phyloP scores from a whole-genome alignment of 2,113 vertebrate genomes.

The Oncorhynchus masou region DNA sequence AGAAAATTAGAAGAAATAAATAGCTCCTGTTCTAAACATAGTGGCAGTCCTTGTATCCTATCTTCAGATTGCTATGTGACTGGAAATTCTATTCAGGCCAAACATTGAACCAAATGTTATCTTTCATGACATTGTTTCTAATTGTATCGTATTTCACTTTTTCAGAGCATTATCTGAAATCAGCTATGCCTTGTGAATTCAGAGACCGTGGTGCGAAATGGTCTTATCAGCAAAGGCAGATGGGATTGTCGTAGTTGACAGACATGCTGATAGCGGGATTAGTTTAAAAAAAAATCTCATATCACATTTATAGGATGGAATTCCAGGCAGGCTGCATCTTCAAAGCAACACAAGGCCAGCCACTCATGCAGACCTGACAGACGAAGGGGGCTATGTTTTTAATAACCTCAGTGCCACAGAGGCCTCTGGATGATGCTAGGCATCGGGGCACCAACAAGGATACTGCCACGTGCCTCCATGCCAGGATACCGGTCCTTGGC shows the following conservation, averaged over 20 bases:
- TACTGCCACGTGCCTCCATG: neutral
- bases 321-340: slow-evolving; percentile 68
- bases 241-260: slow-evolving; percentile 77
- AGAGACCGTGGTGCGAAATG: slow-evolving; percentile 43
- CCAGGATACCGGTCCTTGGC: slow-evolving; percentile 20
- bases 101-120: slow-evolving; percentile 62
- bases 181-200: slow-evolving; percentile 48
- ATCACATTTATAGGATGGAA: slow-evolving; percentile 64
- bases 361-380: slow-evolving; percentile 52
- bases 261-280: slow-evolving; percentile 75
- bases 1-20: slow-evolving; percentile 12
- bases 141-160: slow-evolving; percentile 57
- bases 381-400: slow-evolving; percentile 59
- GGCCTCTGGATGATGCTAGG: slow-evolving; percentile 43
- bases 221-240: slow-evolving; percentile 74
- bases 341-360: slow-evolving; percentile 72
- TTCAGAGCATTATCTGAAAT: slow-evolving; percentile 51
- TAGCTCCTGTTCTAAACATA: slow-evolving; percentile 19
- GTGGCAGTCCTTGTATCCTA: slow-evolving; percentile 26
- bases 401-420: slow-evolving; percentile 59
- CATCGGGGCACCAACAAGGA: slow-evolving; percentile 32
- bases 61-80: slow-evolving; percentile 38
- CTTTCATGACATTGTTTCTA: slow-evolving; percentile 60
- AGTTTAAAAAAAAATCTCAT: slow-evolving; percentile 65
- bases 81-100: slow-evolving; percentile 46